Percentiles rank a stretch among this genome's conserved stretches.
These are phyloP conservation scores for Nephrotoma appendiculata DNA, from an alignment of 2,888 invertebrate genomes.

Conservation along the genomic window DNA sequence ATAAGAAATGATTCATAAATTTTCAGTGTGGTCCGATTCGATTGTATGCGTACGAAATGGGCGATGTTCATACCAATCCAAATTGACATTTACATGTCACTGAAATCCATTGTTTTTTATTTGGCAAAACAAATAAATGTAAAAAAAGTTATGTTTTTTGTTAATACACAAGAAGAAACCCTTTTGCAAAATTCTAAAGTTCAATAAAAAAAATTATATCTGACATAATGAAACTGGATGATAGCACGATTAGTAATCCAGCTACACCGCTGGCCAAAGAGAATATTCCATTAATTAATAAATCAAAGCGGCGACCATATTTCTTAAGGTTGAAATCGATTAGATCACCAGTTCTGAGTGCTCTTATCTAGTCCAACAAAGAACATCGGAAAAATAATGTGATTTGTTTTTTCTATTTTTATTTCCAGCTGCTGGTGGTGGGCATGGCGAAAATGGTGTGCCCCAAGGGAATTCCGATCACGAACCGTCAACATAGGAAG, in stretches of 20 bases:
- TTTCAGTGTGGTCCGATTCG: neutral
- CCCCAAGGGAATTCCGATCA: constrained; percentile 58
- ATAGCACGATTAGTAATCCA: constrained; percentile 34
- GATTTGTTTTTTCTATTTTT: constrained; percentile 12
- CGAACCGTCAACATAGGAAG: constrained; percentile 66
- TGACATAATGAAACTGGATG: constrained; percentile 23
- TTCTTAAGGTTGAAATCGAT: constrained; percentile 37
- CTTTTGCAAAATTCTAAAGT: neutral
- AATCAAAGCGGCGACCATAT: constrained; percentile 42
- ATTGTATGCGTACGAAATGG: neutral
- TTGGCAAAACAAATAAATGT: neutral
- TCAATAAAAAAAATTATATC: neutral
- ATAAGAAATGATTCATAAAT: neutral
- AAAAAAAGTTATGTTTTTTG: neutral
- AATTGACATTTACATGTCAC: neutral
- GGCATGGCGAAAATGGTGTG: constrained; percentile 56
- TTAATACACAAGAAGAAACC: neutral
- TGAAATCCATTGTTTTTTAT: neutral
- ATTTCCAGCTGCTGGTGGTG: constrained; percentile 59
- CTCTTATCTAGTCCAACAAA: neutral
- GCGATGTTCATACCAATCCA: neutral
- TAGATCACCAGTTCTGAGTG: neutral
- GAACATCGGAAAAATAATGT: neutral
- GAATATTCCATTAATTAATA: constrained; percentile 54
- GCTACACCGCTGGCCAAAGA: constrained; percentile 42